Evolutionary conservation across 1,140 invertebrate genomes (phyloP), one percentile per base, ranked within the genome.

Genomic region (Trichoplusia ni): DNA sequence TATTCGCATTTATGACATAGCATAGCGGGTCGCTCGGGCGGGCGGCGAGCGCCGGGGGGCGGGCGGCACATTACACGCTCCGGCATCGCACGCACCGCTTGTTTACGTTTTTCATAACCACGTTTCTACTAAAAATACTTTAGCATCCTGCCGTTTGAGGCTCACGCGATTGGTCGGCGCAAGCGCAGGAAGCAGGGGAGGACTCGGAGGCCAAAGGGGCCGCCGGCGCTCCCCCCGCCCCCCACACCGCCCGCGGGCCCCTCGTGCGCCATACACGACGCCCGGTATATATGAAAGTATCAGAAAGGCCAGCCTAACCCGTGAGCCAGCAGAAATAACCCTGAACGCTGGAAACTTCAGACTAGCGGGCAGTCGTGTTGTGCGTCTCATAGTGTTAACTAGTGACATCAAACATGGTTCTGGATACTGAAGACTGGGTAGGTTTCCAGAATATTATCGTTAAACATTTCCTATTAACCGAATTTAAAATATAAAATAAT

Each of bases 341-440:
- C 84, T 90, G 87, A 86, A 89, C 82, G 86, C 84, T 85, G 86
- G 79, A 86, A 85, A 67, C 81, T 77, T 64, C 70, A 79, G 68
- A 75, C 60, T 75, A 66, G 70, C 75, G 61, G 82, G 70, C 87
- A 90, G 87, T 90, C 86, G 87, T 90, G 87, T 90, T 89, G 86
- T 90, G 87, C 86, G 85, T 88, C 86, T 89, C 86, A 88, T 70
- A 88, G 87, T 89, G 87, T 71, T 90, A 86, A 84, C 86, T 81
- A 89, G 88, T 90, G 88, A 89, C 71, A 83, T 82, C 76, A 77
- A 86, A 82, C 76, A 90, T 90, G 88, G 88, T 82, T 86, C 87
- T 90, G 81, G 85, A 90, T 71, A 90, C 87, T 69, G 84, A 89
- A 89, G 86, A 90, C 73, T 90, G 88, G 88, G 88, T 90, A 88